These are phyloP conservation scores for Columbina picui DNA, from an alignment of 2,113 vertebrate genomes.

Conservation along the genomic window DNA sequence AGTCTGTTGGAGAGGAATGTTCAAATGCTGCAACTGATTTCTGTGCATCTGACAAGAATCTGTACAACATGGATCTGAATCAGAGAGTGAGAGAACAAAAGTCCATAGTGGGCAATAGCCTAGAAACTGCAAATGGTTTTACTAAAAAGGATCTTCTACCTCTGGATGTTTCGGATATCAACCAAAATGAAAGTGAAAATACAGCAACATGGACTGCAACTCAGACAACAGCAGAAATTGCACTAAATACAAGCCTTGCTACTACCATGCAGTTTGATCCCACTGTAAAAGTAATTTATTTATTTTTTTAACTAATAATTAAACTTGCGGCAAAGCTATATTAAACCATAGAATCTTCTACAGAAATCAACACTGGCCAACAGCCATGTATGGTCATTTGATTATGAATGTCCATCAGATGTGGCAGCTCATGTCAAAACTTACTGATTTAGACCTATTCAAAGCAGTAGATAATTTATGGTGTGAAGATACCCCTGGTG, in stretches of 20 bases:
- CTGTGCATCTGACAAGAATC: slow-evolving; percentile 49
- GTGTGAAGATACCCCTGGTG: rapidly evolving
- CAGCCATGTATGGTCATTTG: rapidly evolving
- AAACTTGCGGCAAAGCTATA: rapidly evolving
- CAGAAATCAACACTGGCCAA: background rate
- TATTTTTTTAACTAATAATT: background rate
- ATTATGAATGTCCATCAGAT: background rate
- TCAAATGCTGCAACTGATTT: slow-evolving; percentile 49
- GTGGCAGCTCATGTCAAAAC: background rate
- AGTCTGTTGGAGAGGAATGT: slow-evolving; percentile 74
- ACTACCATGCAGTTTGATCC: background rate
- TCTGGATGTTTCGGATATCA: slow-evolving; percentile 6
- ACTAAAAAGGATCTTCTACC: slow-evolving; percentile 20
- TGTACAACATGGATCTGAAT: slow-evolving; percentile 55
- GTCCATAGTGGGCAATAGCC: background rate
- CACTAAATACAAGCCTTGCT: background rate
- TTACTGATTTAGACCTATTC: background rate
- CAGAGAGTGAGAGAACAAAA: slow-evolving; percentile 37
- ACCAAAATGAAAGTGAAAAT: slow-evolving; percentile 50
- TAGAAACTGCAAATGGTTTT: slow-evolving; percentile 24
- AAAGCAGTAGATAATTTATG: background rate
- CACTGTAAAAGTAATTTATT: slow-evolving; percentile 42
- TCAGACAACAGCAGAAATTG: slow-evolving; percentile 23
- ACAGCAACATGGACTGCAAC: slow-evolving; percentile 19
- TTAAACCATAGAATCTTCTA: background rate